Base-by-base conservation (phyloP, 2,797 vertebrate species). In the Neostethus bicornis region DNA sequence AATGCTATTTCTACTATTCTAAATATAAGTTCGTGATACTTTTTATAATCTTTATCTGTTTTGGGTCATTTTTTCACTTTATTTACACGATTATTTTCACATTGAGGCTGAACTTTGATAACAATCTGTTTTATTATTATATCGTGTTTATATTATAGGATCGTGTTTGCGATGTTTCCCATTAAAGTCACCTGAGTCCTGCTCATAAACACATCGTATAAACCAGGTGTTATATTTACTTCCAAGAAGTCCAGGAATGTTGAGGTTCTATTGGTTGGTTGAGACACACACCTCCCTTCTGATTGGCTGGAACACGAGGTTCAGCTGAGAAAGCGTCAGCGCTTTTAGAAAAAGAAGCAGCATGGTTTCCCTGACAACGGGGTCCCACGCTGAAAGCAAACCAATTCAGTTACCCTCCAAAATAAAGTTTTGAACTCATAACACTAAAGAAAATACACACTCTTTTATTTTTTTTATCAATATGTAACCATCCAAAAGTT, bases 251-350 rank as follows among this genome's bases (percentile, higher is more conserved):
- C 50, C 39, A 61, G 60, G 25, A 65, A 25, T 54, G 43, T 49
- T 23, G 3, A 5, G 38, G 5, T 2, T 5, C 32, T n/a, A 90
- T 89, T 92, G 90, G 91, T 34, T 35, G 0, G 10, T 42, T 14
- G n/a, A 51, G 59, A 70, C 77, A 83, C 67, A 80, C 90, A 86
- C 85, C 83, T 79, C 54, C 78, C 14, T 8, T 25, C 35, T 66
- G 68, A 93, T 92, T 92, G 80, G 92, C 59, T 37, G n/a, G 55
- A 48, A 53, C 29, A 26, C 28, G 55, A 25, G 47, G 24, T 44
- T 25, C 61, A 28, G 45, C 48, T 10, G 52, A 42, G 42, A 46
- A 42, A 11, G 17, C 66, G 38, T 13, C 24, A 9, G 19, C 39
- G 4, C 19, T 37, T 63, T 38, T 44, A 57, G 52, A 47, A 24